Conservation (phyloP, 2,113 vertebrate genomes). For the Nerophis ophidion region DNA sequence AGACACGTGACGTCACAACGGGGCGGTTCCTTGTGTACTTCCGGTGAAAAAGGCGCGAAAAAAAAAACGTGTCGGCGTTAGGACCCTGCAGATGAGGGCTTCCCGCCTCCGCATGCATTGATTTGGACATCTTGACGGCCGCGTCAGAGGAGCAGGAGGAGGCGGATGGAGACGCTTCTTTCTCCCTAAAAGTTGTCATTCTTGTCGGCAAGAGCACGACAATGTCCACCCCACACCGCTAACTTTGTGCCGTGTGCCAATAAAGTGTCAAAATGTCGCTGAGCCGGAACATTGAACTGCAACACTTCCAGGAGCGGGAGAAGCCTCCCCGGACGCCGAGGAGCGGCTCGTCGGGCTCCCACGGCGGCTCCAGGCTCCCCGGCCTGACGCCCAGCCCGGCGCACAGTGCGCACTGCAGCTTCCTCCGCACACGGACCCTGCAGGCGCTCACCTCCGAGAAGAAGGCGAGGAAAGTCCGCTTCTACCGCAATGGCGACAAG, state of each 20-base stretch:
- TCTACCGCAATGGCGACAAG: slow-evolving; percentile 94
- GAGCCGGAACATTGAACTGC: slow-evolving; percentile 87
- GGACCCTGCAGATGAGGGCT: slow-evolving; percentile 51
- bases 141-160: slow-evolving; percentile 26
- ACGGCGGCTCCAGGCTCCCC: slow-evolving; percentile 75
- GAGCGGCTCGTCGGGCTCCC: slow-evolving; percentile 66
- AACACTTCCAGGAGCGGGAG: slow-evolving; percentile 93
- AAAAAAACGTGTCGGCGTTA: slow-evolving; percentile 39
- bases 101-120: slow-evolving; percentile 24
- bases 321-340: slow-evolving; percentile 75
- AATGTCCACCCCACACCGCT: not conserved
- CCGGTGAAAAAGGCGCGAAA: not conserved
- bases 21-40: slow-evolving; percentile 9
- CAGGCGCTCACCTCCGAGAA: slow-evolving; percentile 94
- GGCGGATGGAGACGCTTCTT: not conserved
- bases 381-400: slow-evolving; percentile 90
- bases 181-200: no score
- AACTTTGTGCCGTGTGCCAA: no score
- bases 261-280: slow-evolving; percentile 64
- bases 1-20: no score
- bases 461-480: slow-evolving; percentile 90
- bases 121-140: slow-evolving; percentile 31
- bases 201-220: no score
- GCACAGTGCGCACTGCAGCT: slow-evolving; percentile 96
- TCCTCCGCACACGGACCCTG: slow-evolving; percentile 92